Evolutionary conservation across 1,140 invertebrate genomes (phyloP), one percentile per base, ranked within the genome.

Genomic region (Halyomorpha halys): DNA sequence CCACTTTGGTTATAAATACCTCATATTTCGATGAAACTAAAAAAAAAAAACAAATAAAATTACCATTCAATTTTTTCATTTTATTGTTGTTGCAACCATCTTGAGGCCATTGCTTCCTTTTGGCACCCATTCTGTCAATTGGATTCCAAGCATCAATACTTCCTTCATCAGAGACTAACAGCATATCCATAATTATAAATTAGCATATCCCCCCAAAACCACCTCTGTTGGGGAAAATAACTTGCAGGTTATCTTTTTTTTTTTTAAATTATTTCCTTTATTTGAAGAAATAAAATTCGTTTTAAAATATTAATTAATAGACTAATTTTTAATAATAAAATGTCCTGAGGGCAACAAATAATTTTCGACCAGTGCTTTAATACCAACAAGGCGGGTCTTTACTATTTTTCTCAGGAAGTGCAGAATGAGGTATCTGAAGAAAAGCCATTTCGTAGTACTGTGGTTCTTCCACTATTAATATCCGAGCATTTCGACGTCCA

Each of bases 321-420:
- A 49, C n/a, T 49, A 49, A 49, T 49, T 39, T 39, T 23, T 5
- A 21, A 56, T 11, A 23, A 23, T 56, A 56, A 56, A 49, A 49
- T 23, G 53, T 56, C 53, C 53, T 56, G 53, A 56, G 53, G 23
- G 23, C 18, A 56, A 23, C 18, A 25, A 25, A 21, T 6, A 21
- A 56, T 23, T 23, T 56, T 56, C 53, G 23, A 56, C 47, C n/a
- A 39, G 34, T 21, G 6, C 47, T 49, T 49, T 21, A 49, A 21
- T 27, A 23, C 18, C 19, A 25, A 56, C 53, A 56, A 56, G 69
- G 69, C 45, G 69, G 69, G 63, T 70, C 69, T 66, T 70, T 70
- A 51, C 68, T 69, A 60, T 70, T 70, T 59, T 70, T 70, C 66
- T 70, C 69, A 49, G 69, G 69, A 14, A 69, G 63, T 21, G 68